phyloP scores from a whole-genome alignment of 2,797 vertebrate genomes.

The Myotis vivesi region DNA sequence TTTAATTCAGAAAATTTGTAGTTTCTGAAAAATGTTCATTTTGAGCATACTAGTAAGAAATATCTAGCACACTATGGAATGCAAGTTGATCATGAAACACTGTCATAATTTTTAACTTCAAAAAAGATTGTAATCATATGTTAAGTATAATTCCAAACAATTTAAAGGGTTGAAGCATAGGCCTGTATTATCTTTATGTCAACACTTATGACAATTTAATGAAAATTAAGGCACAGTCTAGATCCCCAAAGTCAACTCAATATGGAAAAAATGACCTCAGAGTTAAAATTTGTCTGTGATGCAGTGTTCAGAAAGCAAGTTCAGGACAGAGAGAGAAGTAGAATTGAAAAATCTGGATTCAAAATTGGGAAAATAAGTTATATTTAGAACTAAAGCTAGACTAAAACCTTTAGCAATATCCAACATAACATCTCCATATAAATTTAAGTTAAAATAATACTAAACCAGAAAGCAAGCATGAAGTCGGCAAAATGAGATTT shows the following conservation, averaged over 20 bases:
- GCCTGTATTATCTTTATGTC: neutral
- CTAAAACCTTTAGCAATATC: neutral
- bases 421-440: neutral
- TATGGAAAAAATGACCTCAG: neutral
- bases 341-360: neutral
- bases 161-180: neutral
- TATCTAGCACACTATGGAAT: neutral
- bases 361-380: neutral
- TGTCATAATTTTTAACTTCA: neutral
- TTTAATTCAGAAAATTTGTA: neutral
- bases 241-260: neutral
- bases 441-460: neutral
- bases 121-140: neutral
- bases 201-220: neutral
- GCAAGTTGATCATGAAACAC: neutral
- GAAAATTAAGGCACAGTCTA: neutral
- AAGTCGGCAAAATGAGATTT: neutral
- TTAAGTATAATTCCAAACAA: neutral
- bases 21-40: neutral
- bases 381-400: neutral
- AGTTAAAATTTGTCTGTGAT: neutral
- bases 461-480: neutral
- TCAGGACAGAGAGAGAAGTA: neutral
- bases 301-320: neutral
- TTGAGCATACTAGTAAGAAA: neutral